Base-by-base conservation (phyloP, 2,888 invertebrate species). In the Nycteola revayana region DNA sequence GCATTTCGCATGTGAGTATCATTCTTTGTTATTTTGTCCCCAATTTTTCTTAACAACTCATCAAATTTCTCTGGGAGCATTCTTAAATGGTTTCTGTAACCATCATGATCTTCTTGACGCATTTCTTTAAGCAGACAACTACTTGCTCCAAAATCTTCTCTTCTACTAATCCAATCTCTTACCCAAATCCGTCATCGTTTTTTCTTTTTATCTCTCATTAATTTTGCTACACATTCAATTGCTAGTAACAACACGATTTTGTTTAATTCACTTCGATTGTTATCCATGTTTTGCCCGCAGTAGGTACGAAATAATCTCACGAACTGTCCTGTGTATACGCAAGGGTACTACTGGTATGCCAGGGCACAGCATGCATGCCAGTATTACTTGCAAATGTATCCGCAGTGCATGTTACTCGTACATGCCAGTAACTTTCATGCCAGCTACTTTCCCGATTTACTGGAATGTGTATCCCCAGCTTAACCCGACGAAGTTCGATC, bases 91-190 rank as follows among this genome's bases (percentile, higher is more conserved):
- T n/a, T n/a, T n/a, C n/a, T n/a, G n/a, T n/a, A n/a, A n/a, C n/a
- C n/a, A n/a, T n/a, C n/a, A n/a, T n/a, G n/a, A n/a, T n/a, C n/a
- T n/a, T n/a, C n/a, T n/a, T n/a, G n/a, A n/a, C n/a, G n/a, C n/a
- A n/a, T n/a, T n/a, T n/a, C n/a, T n/a, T n/a, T n/a, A n/a, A n/a
- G n/a, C n/a, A n/a, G n/a, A n/a, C n/a, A n/a, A n/a, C n/a, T n/a
- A n/a, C n/a, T n/a, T n/a, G n/a, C n/a, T n/a, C n/a, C n/a, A n/a
- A n/a, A n/a, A n/a, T n/a, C n/a, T n/a, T n/a, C n/a, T n/a, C n/a
- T n/a, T n/a, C n/a, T n/a, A n/a, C n/a, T n/a, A 32, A 42, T 38
- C 42, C 36, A 42, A 35, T 42, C 30, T 37, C 28, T 37, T 26
- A 35, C 35, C 36, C 35, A 39, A 33, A 39, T 8, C 35, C 28